A percentile compares a stretch with the other conserved stretches of the same genome.
Evolutionary conservation across 2,797 vertebrate genomes (phyloP).

Genomic region (Lateolabrax maculatus): DNA sequence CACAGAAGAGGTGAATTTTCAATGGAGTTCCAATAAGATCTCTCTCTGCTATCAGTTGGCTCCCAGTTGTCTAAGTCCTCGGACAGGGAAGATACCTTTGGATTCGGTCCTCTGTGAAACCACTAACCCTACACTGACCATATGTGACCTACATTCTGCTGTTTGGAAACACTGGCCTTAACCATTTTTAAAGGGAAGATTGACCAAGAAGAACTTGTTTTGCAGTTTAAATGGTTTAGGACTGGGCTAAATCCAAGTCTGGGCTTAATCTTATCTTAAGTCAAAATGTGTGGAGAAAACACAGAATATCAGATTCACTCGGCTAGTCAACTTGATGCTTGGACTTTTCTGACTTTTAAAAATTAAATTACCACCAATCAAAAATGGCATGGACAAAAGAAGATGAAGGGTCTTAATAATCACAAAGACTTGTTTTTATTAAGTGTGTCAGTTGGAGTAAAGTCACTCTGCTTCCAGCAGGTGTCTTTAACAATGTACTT

Average conservation of each 20-base stretch:
- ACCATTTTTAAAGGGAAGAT: not conserved
- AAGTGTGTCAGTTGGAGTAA: not conserved
- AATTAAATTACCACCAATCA: not conserved
- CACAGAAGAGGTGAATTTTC: not conserved
- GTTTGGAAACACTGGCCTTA: not conserved
- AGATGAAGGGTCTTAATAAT: not conserved
- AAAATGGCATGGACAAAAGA: not conserved
- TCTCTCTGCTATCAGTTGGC: not conserved
- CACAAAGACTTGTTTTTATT: not conserved
- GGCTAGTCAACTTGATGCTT: too few relatives aligned
- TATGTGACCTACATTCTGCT: constrained; percentile 50
- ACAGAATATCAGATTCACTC: not conserved
- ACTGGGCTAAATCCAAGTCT: not conserved
- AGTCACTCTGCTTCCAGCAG: not conserved
- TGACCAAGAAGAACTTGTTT: not conserved
- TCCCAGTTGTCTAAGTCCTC: too few relatives aligned
- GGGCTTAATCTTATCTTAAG: not conserved
- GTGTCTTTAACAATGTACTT: not conserved
- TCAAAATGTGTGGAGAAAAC: constrained; percentile 3
- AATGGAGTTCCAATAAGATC: not conserved
- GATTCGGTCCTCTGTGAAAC: constrained; percentile 31
- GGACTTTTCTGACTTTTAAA: not conserved
- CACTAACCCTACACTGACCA: constrained; percentile 24
- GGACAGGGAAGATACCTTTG: constrained; percentile 12
- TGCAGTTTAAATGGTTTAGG: not conserved